phyloP scores from a whole-genome alignment of 2,888 invertebrate genomes.

The Eubasilissa splendida region DNA sequence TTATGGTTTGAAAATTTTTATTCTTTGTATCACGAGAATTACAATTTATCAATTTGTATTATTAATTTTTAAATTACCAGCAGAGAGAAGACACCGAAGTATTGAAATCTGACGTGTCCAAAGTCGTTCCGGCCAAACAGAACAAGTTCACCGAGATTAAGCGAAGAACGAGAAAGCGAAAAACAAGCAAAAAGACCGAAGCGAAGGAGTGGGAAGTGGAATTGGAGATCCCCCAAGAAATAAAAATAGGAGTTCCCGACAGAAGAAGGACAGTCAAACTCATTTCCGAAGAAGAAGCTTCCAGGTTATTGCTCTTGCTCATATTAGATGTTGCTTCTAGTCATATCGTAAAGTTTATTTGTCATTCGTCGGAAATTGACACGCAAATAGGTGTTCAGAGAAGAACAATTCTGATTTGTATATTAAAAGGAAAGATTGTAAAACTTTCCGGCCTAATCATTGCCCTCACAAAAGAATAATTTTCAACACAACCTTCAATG shows the following conservation, averaged over 20 bases:
- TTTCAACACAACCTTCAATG: too few species aligned
- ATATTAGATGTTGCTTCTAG: neutral
- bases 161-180: neutral
- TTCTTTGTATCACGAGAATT: too few species aligned
- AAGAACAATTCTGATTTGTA: too few species aligned
- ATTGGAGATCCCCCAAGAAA: slow-evolving; percentile 26
- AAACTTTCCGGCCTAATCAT: too few species aligned
- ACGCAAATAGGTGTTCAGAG: too few species aligned
- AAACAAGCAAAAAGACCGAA: neutral
- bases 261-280: slow-evolving; percentile 18
- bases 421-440: too few species aligned
- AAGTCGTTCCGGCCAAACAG: neutral
- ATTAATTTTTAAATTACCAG: neutral
- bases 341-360: neutral
- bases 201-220: slow-evolving; percentile 3
- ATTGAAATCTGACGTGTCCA: neutral
- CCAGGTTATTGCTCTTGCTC: slow-evolving; percentile 1
- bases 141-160: neutral
- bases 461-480: too few species aligned
- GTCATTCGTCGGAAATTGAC: too few species aligned
- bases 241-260: slow-evolving; percentile 17
- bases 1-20: too few species aligned
- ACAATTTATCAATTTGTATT: neutral
- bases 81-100: neutral
- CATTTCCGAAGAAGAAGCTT: slow-evolving; percentile 14